Base-by-base conservation (phyloP, 2,888 invertebrate genomes). In the Campoletis raptor region DNA sequence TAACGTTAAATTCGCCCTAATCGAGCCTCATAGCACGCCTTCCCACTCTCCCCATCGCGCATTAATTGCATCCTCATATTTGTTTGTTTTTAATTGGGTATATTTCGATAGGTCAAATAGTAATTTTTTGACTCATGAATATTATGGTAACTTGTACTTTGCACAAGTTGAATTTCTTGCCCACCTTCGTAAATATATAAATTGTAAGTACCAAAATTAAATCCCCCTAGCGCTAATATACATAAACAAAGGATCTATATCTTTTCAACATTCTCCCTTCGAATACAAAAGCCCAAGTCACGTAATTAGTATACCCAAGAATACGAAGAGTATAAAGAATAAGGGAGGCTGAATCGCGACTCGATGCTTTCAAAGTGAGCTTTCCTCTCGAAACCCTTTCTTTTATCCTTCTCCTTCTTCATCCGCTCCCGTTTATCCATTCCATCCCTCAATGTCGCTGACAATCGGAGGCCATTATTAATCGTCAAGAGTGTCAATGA, bases 381-480 rank as follows among this genome's bases (percentile, higher is more conserved):
- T 42, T 52, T 67, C 30, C 78, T 70, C 83, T 84, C 86, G 79
- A 80, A 81, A 70, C 42, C 85, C 81, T 67, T 73, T 67, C 73
- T 74, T 77, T 83, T 83, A 81, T 30, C 30, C 30, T 30, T 30
- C 30, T 30, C 3, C 30, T 30, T 30, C 30, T 30, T 30, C 30
- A 30, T 30, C 30, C 30, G 30, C 30, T 30, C 30, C 2, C 30
- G 3, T 72, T 85, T 78, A 30, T 72, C 42, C 61, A 73, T 78
- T 74, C 67, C 83, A 64, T 79, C 84, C 73, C 90, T 89, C 90
- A 89, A 89, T 89, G 88, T 89, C 89, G 89, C 89, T 90, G 90
- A 90, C 93, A 93, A 93, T 93, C 93, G 92, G 91, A 89, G 90
- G 89, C 91, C 90, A 92, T 92, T 92, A 92, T 91, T 91, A 91